Evolutionary conservation across 2,888 invertebrate species (phyloP), one percentile per base, ranked within the genome.

Genomic region (Labia minor): DNA sequence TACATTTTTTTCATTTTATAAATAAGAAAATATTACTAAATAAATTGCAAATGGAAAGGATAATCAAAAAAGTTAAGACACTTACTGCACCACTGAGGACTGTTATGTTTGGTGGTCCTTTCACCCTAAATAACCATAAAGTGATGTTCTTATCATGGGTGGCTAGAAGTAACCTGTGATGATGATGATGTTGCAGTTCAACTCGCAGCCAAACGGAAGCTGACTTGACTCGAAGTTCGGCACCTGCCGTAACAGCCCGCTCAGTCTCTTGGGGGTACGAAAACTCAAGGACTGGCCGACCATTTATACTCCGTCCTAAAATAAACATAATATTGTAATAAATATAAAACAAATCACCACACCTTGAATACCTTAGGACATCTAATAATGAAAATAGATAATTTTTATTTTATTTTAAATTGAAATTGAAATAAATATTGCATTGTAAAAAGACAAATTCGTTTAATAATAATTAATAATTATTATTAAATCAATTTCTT

Each of bases 221-320:
- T 71, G 87, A 85, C 72, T 87, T 86, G 72, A 93, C 89, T 71
- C 85, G 81, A 72, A 90, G 81, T 72, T 87, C 87, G 67, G 83
- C 81, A 68, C 76, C 76, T 61, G 49, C 66, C 66, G 66, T 63
- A 33, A 62, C 66, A 61, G 33, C 66, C 66, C 66, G n/a, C 66
- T 63, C 19, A 33, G 72, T 73, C 68, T 86, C 85, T 71, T 82
- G 82, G 71, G 86, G 85, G 74, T 89, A 85, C 67, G 89, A 85
- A 80, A 94, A 94, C 78, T 93, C 92, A 73, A 94, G 83, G 73
- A 93, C 81, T 68, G 89, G 86, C 78, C 93, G 92, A 65, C 90
- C 89, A 76, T 92, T 92, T 74, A 92, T 81, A 74, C 86, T 86
- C 73, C 86, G 86, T 74, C 93, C 93, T 93, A 82, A 33, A 78